These are phyloP conservation scores for Mirounga angustirostris DNA, from an alignment of 2,113 vertebrate species.

Conservation along the genomic window DNA sequence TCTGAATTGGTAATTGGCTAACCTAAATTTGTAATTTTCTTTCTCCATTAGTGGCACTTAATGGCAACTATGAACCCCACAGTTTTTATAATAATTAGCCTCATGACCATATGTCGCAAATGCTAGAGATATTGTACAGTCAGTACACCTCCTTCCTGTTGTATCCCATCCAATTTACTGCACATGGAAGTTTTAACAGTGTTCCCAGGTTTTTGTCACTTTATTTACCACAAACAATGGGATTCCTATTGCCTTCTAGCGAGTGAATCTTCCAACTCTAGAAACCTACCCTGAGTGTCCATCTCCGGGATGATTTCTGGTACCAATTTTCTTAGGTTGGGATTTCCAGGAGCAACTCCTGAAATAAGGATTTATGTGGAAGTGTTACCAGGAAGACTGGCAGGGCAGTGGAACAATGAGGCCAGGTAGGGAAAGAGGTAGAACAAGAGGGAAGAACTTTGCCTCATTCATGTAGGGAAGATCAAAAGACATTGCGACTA, in stretches of 20 bases:
- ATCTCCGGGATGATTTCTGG: not conserved
- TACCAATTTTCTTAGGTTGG: not conserved
- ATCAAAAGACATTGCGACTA: not conserved
- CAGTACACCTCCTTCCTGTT: not conserved
- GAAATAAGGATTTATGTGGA: not conserved
- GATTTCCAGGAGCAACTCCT: not conserved
- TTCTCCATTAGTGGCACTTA: not conserved
- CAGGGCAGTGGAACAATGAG: not conserved
- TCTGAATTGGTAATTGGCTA: not conserved
- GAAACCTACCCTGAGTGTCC: not conserved
- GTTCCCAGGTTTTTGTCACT: not conserved
- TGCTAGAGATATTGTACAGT: not conserved
- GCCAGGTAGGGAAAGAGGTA: not conserved
- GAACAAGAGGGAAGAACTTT: not conserved
- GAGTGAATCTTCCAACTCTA: not conserved
- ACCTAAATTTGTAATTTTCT: not conserved
- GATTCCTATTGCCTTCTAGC: not conserved
- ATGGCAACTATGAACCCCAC: not conserved
- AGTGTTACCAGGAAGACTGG: not conserved
- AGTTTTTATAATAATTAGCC: not conserved
- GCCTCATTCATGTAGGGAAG: not conserved
- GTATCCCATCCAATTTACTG: not conserved
- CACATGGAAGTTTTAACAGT: not conserved
- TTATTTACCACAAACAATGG: not conserved
- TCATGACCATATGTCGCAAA: not conserved